A percentile compares a stretch with the other conserved stretches of the same genome.
phyloP scores from a whole-genome alignment of 1,140 invertebrate genomes.

The Drosophila aff. region DNA sequence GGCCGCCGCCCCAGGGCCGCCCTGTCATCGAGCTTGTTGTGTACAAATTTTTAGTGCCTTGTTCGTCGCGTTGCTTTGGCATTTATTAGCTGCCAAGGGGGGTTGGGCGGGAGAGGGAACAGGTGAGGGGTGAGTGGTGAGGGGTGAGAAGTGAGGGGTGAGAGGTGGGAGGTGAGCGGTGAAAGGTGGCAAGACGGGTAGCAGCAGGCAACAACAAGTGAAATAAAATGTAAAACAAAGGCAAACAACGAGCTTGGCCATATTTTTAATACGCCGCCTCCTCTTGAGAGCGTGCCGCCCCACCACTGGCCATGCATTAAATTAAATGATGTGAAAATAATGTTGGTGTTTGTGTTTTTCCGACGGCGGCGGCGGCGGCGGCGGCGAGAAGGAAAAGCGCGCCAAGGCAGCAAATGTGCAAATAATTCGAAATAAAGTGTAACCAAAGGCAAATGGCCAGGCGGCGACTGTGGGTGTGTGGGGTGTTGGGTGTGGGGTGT shows the following conservation, averaged over 20 bases:
- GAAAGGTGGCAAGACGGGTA: neutral
- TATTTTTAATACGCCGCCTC: conserved; percentile 56
- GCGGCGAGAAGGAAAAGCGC: conserved; percentile 5
- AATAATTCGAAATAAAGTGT: conserved; percentile 78
- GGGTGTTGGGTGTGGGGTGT: neutral
- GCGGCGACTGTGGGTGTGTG: neutral
- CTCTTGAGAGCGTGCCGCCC: conserved; percentile 3
- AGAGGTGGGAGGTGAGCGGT: neutral
- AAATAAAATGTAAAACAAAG: conserved; percentile 79
- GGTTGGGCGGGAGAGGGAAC: neutral
- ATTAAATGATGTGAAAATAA: conserved; percentile 81
- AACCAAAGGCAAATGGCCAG: conserved; percentile 57
- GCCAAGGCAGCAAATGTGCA: conserved; percentile 70
- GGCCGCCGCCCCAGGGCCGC: neutral
- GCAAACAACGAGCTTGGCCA: conserved; percentile 69
- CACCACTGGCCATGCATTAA: conserved; percentile 66
- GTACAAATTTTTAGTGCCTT: conserved; percentile 74
- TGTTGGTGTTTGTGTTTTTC: conserved; percentile 60
- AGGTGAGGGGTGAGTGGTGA: neutral
- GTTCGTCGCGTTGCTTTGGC: conserved; percentile 64
- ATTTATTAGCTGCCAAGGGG: conserved; percentile 61
- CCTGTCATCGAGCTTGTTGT: conserved; percentile 50
- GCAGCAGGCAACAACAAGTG: conserved; percentile 62
- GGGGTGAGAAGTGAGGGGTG: neutral
- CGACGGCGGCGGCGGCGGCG: neutral